Conservation (phyloP, 2,797 vertebrate genomes). For the Potorous gilbertii region DNA sequence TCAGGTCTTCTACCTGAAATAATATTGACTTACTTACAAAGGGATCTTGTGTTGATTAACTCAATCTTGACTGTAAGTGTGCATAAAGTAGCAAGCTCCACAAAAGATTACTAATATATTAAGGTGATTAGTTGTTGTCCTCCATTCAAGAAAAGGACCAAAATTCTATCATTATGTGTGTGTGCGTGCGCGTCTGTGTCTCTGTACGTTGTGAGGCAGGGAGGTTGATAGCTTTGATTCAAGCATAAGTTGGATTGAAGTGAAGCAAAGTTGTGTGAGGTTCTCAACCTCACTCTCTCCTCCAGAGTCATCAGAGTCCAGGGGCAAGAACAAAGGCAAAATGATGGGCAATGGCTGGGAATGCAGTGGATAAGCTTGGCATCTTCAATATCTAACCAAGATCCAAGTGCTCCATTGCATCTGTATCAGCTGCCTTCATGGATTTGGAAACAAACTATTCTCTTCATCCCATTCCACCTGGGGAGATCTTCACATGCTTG, state of each 20-base stretch:
- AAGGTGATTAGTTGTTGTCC: neutral
- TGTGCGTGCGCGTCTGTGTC: neutral
- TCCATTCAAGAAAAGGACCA: neutral
- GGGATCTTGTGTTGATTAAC: constrained; percentile 26
- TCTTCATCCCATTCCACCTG: neutral
- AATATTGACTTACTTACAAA: constrained; percentile 56
- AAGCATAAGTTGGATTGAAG: neutral
- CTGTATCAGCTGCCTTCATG: neutral
- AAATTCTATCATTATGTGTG: neutral
- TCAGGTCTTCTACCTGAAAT: constrained; percentile 46
- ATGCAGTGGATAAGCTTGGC: neutral
- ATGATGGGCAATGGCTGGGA: neutral
- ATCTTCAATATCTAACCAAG: neutral
- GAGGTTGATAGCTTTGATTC: neutral
- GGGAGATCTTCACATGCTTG: no score
- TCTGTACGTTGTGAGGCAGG: no score
- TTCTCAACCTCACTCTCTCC: neutral
- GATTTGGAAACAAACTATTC: neutral
- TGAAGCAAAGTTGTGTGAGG: neutral
- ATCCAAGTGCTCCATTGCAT: neutral
- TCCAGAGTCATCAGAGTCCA: neutral
- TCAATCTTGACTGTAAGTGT: constrained; percentile 6
- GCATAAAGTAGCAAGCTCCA: constrained; percentile 38
- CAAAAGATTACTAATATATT: constrained; percentile 45
- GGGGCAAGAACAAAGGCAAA: neutral